Evolutionary conservation across 2,113 vertebrate genomes (phyloP).

Genomic region (Collichthys lucidus): DNA sequence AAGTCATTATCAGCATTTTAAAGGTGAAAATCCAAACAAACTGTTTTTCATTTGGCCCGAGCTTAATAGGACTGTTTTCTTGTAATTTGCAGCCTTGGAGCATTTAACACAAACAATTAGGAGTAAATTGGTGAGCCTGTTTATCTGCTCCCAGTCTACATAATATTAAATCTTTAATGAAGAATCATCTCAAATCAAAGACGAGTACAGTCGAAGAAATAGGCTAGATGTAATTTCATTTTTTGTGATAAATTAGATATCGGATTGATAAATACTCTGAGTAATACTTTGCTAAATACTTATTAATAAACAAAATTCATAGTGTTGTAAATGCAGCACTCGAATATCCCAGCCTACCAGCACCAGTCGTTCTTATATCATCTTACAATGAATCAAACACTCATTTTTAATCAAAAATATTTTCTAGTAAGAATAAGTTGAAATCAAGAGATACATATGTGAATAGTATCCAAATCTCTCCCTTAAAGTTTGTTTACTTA

Average conservation of each 20-base stretch:
- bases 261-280: conserved; percentile 6
- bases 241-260: conserved; percentile 38
- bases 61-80: conserved; percentile 67
- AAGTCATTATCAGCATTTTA: conserved; percentile 75
- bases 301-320: background rate
- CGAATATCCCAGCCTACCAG: background rate
- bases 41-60: conserved; percentile 71
- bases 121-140: conserved; percentile 61
- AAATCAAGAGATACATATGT: background rate
- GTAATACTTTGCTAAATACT: background rate
- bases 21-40: conserved; percentile 78
- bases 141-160: conserved; percentile 40
- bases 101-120: conserved; percentile 75
- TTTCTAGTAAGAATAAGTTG: background rate
- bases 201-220: conserved; percentile 4
- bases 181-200: conserved; percentile 39
- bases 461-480: background rate
- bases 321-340: background rate
- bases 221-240: background rate
- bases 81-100: conserved; percentile 57
- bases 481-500: background rate
- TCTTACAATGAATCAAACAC: background rate
- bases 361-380: background rate
- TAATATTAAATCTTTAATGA: conserved; percentile 55
- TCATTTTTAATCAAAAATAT: too few relatives aligned